Evolutionary conservation across 2,113 vertebrate species (phyloP), one percentile per base, ranked within the genome.

Genomic region (Bubalus kerabau): DNA sequence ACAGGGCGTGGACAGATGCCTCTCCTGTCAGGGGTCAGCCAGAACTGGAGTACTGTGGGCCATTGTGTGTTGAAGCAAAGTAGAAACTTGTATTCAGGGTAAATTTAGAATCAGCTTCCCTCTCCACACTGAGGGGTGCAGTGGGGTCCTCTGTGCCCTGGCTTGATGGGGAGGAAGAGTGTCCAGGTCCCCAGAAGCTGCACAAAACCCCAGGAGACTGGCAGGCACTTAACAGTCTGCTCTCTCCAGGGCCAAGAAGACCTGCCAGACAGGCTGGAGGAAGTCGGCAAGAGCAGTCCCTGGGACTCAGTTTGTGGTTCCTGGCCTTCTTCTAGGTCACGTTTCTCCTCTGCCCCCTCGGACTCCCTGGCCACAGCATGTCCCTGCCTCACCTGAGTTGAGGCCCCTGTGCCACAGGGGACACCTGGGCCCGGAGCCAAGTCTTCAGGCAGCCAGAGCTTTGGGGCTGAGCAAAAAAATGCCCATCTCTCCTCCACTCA

Each of bases 351-450:
- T 19, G 9, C 11, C 21, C 28, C 30, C 6, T 12, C 17, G 21
- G 54, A 43, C 48, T 46, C 56, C 28, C n/a, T 83, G 23, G 80
- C 1, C 1, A 1, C 23, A 23, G 19, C 36, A 48, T 40, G 30
- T 32, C 5, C n/a, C 40, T 43, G 71, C 71, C 40, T 43, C 48
- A 7, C 10, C 48, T 88, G 17, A 32, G 30, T 36, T 10, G 71
- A 90, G n/a, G 24, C 19, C n/a, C 78, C 30, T 36, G n/a, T 6
- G 87, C 57, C 46, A 6, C 23, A 0, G 13, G 16, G 57, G 3
- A 17, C 11, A 16, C 26, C 1, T 1, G 9, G 24, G 11, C 40
- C 50, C 21, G 0, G 30, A 26, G 15, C 28, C 23, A 2, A 0
- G 32, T 13, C 48, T 62, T 32, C 24, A 43, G 48, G 40, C 40